Evolutionary conservation across 2,113 vertebrate genomes (phyloP).

Genomic region (Upupa epops): DNA sequence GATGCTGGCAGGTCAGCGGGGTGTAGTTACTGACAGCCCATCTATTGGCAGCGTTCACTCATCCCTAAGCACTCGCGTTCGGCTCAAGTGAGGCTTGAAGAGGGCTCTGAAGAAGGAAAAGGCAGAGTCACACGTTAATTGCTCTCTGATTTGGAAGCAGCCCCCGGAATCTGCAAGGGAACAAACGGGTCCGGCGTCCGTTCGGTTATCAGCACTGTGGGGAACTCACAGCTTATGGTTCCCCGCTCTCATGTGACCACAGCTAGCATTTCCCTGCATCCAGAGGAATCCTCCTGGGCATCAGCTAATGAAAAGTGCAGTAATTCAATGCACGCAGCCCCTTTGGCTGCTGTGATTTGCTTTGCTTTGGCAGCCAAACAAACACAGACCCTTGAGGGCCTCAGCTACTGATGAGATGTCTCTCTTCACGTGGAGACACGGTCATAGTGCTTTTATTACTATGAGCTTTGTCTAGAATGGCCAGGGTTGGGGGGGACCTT

Average conservation of each 20-base stretch:
- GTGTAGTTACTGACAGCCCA: too few relatives aligned
- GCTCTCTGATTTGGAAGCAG: neutral
- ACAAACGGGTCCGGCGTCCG: neutral
- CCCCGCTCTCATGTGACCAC: neutral
- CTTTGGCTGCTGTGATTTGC: slow-evolving; percentile 10
- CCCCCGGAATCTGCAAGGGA: neutral
- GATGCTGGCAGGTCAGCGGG: too few relatives aligned
- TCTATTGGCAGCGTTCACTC: too few relatives aligned
- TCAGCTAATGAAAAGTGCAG: slow-evolving; percentile 61
- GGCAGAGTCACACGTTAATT: neutral
- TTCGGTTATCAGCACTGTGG: too few relatives aligned
- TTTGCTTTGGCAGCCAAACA: slow-evolving; percentile 27
- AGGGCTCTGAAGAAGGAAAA: too few relatives aligned
- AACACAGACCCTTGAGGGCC: slow-evolving; percentile 4
- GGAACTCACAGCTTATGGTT: too few relatives aligned
- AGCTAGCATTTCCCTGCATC: neutral
- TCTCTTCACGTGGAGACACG: neutral
- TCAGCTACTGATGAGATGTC: neutral
- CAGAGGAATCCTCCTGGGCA: neutral
- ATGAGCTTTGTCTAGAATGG: too few relatives aligned
- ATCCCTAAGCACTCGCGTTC: too few relatives aligned
- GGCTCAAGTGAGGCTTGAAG: too few relatives aligned
- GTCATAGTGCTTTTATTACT: neutral
- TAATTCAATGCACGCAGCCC: slow-evolving; percentile 41
- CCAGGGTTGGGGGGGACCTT: too few relatives aligned